These are phyloP conservation scores for Orchesella flavescens DNA, from an alignment of 2,888 invertebrate species.

Conservation along the genomic window DNA sequence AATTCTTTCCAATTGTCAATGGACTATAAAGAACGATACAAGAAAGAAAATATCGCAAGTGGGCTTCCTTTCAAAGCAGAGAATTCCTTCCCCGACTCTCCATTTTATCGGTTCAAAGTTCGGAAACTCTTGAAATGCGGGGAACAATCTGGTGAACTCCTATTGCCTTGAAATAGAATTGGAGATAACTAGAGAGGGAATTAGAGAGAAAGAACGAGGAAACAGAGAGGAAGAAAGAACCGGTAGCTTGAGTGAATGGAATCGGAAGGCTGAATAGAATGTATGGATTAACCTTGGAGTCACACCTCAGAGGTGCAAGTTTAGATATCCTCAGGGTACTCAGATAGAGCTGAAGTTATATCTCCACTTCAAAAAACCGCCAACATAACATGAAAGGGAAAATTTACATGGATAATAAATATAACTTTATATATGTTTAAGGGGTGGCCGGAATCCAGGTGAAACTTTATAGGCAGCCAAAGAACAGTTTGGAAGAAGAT, in stretches of 20 bases:
- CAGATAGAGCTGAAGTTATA: not conserved
- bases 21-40: not conserved
- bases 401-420: conserved; percentile 5
- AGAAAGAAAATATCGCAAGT: not conserved
- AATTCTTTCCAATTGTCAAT: too few species aligned
- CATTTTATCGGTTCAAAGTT: not conserved
- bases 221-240: not conserved
- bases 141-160: not conserved
- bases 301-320: not conserved
- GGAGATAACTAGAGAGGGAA: not conserved
- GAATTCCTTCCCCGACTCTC: too few species aligned
- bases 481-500: not conserved
- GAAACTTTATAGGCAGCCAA: not conserved
- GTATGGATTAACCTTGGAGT: conserved; percentile 10
- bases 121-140: not conserved
- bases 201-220: not conserved
- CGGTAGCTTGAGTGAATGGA: not conserved
- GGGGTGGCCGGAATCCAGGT: not conserved
- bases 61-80: too few species aligned
- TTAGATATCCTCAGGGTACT: not conserved
- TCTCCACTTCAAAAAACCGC: not conserved
- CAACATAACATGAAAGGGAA: not conserved
- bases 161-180: not conserved
- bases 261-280: not conserved
- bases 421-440: not conserved